Base-by-base conservation (phyloP, 1,140 invertebrate species). In the Micrasema minimum region DNA sequence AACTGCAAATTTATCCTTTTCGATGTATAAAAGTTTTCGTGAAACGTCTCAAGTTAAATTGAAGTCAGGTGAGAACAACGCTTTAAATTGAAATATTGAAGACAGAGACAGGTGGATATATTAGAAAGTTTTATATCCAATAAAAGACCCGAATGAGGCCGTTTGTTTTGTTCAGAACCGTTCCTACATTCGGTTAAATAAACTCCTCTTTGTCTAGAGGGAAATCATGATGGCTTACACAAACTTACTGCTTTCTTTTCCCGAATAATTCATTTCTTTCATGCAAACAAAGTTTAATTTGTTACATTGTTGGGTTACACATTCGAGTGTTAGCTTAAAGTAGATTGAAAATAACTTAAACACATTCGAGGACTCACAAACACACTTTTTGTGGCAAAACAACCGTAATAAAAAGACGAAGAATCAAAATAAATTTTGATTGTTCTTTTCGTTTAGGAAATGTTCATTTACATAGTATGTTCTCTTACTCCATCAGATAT, bases 191-290 rank as follows among this genome's bases (percentile, higher is more conserved):
- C 53, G 26, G 12, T 57, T 57, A 35, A 57, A 57, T 57, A 57
- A 35, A 57, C 53, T 20, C 53, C 31, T 18, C 26, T 16, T 16
- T 23, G 53, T 57, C 53, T 57, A 37, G 53, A 37, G 53, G 53
- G 53, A 57, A 57, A 57, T 57, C 53, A 57, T 35, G 53, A 57
- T 38, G 53, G 53, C 20, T 57, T 57, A 57, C 53, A 57, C 53
- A 57, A 57, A 57, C 53, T 57, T 37, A 20, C 31, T 16, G 31
- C 53, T 16, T 57, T 35, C 26, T 57, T 57, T 57, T 57, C 12
- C 53, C 6, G 31, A 57, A 57, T 57, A 16, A 57, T 57, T 57
- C 53, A 57, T 57, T 57, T 57, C 31, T 57, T n/a, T 20, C 20
- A 11, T 51, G 11, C 53, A 57, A 57, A 57, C 53, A 57, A 22